Percentiles rank a stretch among this genome's conserved stretches.
Conservation (phyloP, 2,113 vertebrate genomes). For the Bubo blakistoni region DNA sequence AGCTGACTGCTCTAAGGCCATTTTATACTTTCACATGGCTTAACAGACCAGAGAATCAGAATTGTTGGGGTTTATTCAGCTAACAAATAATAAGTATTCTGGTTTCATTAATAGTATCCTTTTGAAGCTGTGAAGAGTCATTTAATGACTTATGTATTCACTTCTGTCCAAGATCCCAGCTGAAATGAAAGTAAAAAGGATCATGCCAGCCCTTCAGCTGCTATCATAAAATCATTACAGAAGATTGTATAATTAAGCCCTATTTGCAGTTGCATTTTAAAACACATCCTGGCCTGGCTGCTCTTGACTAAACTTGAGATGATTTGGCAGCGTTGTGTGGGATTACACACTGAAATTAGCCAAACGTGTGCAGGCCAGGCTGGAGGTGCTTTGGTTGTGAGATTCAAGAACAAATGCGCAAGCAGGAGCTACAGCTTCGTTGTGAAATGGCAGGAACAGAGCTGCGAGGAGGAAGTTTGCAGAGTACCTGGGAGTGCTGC, state of each 20-base stretch:
- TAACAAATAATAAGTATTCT: not conserved
- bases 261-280: conserved; percentile 9
- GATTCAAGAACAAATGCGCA: not conserved
- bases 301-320: not conserved
- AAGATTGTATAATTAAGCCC: not conserved
- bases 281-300: not conserved
- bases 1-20: not conserved
- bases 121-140: not conserved
- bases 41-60: not conserved
- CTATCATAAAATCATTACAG: not conserved
- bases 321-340: not conserved
- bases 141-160: not conserved
- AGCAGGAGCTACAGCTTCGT: not conserved
- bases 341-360: not conserved
- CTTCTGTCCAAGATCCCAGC: not conserved
- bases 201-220: not conserved
- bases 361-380: not conserved
- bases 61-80: not conserved
- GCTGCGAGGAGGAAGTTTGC: not conserved
- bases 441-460: not conserved
- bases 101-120: not conserved
- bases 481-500: not conserved
- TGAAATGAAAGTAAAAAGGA: conserved; percentile 10
- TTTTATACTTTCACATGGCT: not conserved
- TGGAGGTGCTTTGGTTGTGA: not conserved